These are phyloP conservation scores for Ochotona princeps DNA, from an alignment of 2,113 vertebrate species.

Conservation along the genomic window DNA sequence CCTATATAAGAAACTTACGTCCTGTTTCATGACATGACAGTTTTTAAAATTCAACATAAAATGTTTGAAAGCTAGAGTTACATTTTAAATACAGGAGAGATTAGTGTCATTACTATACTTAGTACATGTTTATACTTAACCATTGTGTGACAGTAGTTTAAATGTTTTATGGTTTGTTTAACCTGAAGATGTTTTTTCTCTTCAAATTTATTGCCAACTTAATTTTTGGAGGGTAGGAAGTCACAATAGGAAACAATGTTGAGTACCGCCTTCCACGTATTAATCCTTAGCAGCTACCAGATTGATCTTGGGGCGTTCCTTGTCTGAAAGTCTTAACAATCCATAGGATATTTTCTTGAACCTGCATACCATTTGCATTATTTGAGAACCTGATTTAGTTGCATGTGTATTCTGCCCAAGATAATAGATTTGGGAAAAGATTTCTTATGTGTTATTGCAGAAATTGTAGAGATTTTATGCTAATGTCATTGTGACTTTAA, in stretches of 20 bases:
- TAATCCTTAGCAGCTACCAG: slow-evolving; percentile 5
- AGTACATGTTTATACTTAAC: not conserved
- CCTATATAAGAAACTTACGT: slow-evolving; percentile 20
- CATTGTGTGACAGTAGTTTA: not conserved
- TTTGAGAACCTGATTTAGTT: slow-evolving; percentile 25
- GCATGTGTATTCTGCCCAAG: not conserved
- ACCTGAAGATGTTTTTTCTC: not conserved
- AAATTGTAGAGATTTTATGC: slow-evolving; percentile 37
- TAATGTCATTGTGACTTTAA: not conserved
- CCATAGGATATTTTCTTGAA: not conserved
- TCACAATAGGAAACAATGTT: slow-evolving; percentile 2
- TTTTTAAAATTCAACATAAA: slow-evolving; percentile 53
- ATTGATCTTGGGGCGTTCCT: not conserved
- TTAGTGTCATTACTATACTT: slow-evolving; percentile 29
- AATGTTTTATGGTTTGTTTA: slow-evolving; percentile 24
- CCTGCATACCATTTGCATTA: not conserved
- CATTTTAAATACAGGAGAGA: not conserved
- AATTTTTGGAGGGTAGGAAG: not conserved
- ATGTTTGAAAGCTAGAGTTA: slow-evolving; percentile 40
- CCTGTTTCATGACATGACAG: not conserved
- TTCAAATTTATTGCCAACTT: slow-evolving; percentile 4
- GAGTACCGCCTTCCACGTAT: not conserved
- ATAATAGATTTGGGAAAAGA: slow-evolving; percentile 1
- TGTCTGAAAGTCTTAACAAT: not conserved
- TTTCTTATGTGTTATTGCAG: slow-evolving; percentile 40